These are phyloP conservation scores for Pilophorus perplexus DNA, from an alignment of 2,888 invertebrate genomes.

Conservation along the genomic window DNA sequence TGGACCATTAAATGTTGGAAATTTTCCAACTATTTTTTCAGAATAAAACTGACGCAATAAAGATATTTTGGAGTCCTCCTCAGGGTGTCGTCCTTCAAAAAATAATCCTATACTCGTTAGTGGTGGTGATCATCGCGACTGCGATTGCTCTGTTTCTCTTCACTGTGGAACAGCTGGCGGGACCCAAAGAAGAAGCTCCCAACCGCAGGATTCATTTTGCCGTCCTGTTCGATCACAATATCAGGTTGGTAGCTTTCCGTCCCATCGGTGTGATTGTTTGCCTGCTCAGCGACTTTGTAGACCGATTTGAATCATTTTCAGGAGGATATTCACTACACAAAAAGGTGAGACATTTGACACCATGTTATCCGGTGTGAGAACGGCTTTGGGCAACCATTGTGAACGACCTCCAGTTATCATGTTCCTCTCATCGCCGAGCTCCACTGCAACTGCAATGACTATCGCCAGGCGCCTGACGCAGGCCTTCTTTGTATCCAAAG, in stretches of 20 bases:
- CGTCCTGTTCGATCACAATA: slow-evolving; percentile 24
- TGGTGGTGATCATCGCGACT: background rate
- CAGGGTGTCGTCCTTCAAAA: background rate
- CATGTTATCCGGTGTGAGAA: slow-evolving; percentile 10
- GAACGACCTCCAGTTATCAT: slow-evolving; percentile 30
- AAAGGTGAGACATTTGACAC: slow-evolving; percentile 27
- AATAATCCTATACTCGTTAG: background rate
- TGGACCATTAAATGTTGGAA: no score
- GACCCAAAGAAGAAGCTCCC: background rate
- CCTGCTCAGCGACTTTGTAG: background rate
- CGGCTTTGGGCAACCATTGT: slow-evolving; percentile 14
- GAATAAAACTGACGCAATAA: no score
- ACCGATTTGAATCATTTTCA: no score
- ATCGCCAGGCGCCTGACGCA: slow-evolving; percentile 10
- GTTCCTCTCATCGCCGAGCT: slow-evolving; percentile 2
- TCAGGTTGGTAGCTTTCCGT: slow-evolving; percentile 1
- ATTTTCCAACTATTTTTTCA: no score
- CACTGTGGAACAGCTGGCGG: background rate
- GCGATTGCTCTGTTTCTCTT: background rate
- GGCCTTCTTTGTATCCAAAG: slow-evolving; percentile 15
- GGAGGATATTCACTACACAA: slow-evolving; percentile 26
- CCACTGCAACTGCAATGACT: slow-evolving; percentile 1
- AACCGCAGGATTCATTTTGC: slow-evolving; percentile 23
- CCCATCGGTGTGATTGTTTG: background rate
- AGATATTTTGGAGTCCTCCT: background rate